These are phyloP conservation scores for Apomyelois bistriatella DNA, from an alignment of 2,888 invertebrate genomes.

Conservation along the genomic window DNA sequence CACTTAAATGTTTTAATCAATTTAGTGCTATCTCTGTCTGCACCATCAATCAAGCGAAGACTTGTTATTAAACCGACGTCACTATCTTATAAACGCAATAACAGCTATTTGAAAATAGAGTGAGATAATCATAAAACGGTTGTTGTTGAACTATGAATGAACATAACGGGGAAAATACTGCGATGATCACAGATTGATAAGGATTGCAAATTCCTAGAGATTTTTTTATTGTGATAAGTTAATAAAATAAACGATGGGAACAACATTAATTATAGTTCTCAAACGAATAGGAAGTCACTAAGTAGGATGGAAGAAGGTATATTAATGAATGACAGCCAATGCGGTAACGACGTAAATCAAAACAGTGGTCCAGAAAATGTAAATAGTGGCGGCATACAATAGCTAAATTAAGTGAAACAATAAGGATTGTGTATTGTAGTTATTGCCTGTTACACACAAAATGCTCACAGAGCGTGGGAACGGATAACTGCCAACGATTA, in stretches of 20 bases:
- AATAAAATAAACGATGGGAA: constrained; percentile 16
- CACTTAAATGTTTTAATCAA: constrained; percentile 63
- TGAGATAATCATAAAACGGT: constrained; percentile 38
- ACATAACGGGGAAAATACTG: constrained; percentile 1
- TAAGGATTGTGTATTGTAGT: constrained; percentile 72
- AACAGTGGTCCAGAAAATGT: constrained; percentile 59
- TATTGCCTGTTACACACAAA: constrained; percentile 67
- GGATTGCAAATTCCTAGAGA: neutral
- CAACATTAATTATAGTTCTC: constrained; percentile 14
- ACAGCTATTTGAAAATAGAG: constrained; percentile 40
- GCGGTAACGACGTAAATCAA: constrained; percentile 37
- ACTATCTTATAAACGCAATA: constrained; percentile 46
- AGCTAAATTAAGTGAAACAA: constrained; percentile 76
- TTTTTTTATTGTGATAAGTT: neutral
- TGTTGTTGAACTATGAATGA: constrained; percentile 9
- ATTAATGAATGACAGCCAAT: constrained; percentile 22
- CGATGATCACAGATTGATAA: constrained; percentile 1
- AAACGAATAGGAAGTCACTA: constrained; percentile 20
- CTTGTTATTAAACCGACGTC: constrained; percentile 50
- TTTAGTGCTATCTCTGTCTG: constrained; percentile 51
- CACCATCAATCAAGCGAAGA: constrained; percentile 66
- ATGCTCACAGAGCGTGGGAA: constrained; percentile 70
- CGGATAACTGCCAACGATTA: constrained; percentile 54
- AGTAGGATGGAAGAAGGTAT: constrained; percentile 8
- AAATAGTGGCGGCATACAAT: constrained; percentile 70